These are phyloP conservation scores for Linyphia triangularis DNA, from an alignment of 2,888 invertebrate species.

Conservation along the genomic window DNA sequence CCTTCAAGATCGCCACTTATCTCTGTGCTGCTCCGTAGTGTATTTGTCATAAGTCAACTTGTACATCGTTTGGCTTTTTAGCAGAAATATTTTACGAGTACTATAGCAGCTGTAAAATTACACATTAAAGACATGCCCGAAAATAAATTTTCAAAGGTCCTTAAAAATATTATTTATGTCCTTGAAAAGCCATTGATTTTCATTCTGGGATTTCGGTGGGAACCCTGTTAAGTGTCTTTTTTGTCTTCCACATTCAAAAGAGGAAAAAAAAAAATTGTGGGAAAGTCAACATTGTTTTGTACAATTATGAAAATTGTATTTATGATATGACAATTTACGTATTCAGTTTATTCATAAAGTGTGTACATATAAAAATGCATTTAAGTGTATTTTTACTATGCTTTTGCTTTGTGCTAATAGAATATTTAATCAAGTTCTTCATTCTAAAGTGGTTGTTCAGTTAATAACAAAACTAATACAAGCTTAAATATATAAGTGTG, in stretches of 20 bases:
- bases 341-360: slow-evolving; percentile 9
- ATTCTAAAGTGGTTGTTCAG: slow-evolving; percentile 41
- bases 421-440: slow-evolving; percentile 61
- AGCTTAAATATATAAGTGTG: slow-evolving; percentile 42
- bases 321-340: slow-evolving; percentile 1
- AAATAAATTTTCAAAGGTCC: no score
- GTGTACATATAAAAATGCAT: slow-evolving; percentile 34
- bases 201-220: no score
- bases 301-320: slow-evolving; percentile 13
- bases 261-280: neutral
- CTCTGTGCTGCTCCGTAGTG: no score
- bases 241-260: slow-evolving; percentile 42
- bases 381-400: slow-evolving; percentile 41
- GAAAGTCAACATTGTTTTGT: neutral
- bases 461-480: slow-evolving; percentile 31
- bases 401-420: slow-evolving; percentile 41
- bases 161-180: no score
- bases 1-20: no score
- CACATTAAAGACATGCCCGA: no score
- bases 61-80: no score
- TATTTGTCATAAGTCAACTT: no score
- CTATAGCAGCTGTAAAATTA: no score
- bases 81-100: no score
- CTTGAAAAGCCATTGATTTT: no score
- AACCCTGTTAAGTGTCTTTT: neutral